Conservation (phyloP, 2,888 invertebrate species). For the Nymphalis urticae region DNA sequence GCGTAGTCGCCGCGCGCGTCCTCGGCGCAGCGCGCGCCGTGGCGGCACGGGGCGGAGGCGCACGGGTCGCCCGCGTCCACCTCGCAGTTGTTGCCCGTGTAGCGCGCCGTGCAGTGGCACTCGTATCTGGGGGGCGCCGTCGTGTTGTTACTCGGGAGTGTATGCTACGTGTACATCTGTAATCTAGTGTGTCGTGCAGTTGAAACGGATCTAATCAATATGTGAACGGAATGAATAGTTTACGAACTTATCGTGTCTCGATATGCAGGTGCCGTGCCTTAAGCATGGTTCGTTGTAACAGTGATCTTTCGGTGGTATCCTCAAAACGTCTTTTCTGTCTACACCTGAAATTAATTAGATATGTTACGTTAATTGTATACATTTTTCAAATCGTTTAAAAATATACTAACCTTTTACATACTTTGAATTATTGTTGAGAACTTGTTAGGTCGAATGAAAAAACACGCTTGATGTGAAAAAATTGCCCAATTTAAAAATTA, state of each 20-base stretch:
- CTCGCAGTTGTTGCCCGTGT: conserved; percentile 93
- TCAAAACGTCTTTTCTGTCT: conserved; percentile 78
- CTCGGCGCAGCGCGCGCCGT: conserved; percentile 86
- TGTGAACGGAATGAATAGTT: not conserved
- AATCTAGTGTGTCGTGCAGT: too few species aligned
- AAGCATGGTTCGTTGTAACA: conserved; percentile 91
- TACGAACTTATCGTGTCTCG: conserved; percentile 83
- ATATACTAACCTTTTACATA: too few species aligned
- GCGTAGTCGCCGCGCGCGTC: conserved; percentile 85
- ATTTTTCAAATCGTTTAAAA: too few species aligned
- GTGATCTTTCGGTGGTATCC: conserved; percentile 83
- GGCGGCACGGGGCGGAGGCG: conserved; percentile 84
- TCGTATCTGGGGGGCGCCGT: conserved; percentile 80
- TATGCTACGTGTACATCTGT: too few species aligned
- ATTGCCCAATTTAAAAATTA: too few species aligned
- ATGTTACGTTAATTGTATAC: not conserved
- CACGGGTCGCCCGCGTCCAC: conserved; percentile 90
- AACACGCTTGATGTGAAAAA: too few species aligned
- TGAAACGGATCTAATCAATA: not conserved
- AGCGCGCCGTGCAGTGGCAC: conserved; percentile 91
- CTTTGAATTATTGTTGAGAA: too few species aligned
- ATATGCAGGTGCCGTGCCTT: conserved; percentile 90
- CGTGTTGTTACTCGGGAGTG: too few species aligned
- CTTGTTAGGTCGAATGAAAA: too few species aligned
- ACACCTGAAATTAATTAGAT: conserved; percentile 58